Percentiles rank a stretch among this genome's conserved stretches.
Conservation (phyloP, 2,113 vertebrate species). For the Microtus oregoni region DNA sequence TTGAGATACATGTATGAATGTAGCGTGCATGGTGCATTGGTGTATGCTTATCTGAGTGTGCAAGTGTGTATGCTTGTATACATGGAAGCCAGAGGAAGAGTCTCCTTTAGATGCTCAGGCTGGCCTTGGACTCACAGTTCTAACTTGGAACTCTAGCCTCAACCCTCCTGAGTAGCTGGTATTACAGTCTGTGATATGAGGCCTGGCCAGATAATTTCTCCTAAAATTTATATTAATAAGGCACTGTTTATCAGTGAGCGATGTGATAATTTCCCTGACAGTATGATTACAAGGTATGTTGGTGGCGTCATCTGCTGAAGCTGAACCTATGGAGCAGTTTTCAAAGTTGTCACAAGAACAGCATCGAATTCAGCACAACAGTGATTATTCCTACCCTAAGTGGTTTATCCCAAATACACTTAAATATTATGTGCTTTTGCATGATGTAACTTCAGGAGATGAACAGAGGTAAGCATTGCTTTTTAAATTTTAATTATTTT, state of each 20-base stretch:
- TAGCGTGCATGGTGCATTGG: too few relatives aligned
- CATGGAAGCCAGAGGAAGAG: background rate
- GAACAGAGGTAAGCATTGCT: conserved; percentile 92
- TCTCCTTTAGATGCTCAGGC: background rate
- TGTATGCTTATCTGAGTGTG: background rate
- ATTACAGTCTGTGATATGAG: background rate
- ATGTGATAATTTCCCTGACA: conserved; percentile 83
- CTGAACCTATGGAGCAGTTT: conserved; percentile 95
- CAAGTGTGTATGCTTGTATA: background rate
- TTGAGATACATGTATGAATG: background rate
- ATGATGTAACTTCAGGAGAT: conserved; percentile 94
- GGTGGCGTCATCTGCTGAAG: conserved; percentile 95
- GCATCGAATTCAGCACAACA: conserved; percentile 97
- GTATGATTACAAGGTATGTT: conserved; percentile 91
- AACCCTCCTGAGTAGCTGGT: background rate
- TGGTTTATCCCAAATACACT: conserved; percentile 99
- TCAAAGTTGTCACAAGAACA: conserved; percentile 98
- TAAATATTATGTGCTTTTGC: conserved; percentile 97
- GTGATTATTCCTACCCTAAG: conserved; percentile 94
- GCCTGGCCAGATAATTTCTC: conserved; percentile 7
- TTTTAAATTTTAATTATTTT: conserved; percentile 23
- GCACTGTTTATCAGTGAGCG: background rate
- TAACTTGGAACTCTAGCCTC: background rate
- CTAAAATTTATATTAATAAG: conserved; percentile 47
- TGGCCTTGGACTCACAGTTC: background rate